A percentile compares a stretch with the other conserved stretches of the same genome.
Conservation (phyloP, 2,888 invertebrate species). For the Yponomeuta evonymella region DNA sequence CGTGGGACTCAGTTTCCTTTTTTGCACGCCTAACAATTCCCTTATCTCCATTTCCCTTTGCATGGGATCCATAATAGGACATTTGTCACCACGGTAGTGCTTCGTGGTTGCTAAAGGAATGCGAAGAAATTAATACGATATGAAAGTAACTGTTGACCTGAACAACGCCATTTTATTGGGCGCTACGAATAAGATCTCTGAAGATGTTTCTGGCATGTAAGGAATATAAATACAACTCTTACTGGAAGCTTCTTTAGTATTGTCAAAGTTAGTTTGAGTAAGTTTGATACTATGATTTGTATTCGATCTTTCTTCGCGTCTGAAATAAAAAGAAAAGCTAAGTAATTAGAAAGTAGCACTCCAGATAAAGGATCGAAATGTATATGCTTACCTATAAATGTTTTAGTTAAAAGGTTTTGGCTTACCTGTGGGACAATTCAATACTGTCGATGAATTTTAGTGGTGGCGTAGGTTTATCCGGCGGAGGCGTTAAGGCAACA, state of each 20-base stretch:
- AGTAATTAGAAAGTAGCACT: background rate
- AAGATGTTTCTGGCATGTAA: no score
- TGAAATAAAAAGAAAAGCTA: background rate
- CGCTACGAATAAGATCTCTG: no score
- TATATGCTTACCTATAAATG: background rate
- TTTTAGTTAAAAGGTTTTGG: background rate
- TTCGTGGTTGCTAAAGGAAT: slow-evolving; percentile 31
- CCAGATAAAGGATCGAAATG: background rate
- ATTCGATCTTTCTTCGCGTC: slow-evolving; percentile 4
- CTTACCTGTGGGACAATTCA: slow-evolving; percentile 55
- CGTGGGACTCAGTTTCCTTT: slow-evolving; percentile 20
- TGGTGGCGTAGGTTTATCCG: background rate
- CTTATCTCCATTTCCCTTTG: slow-evolving; percentile 56
- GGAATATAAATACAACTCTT: background rate
- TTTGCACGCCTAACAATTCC: slow-evolving; percentile 45
- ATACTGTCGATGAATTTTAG: slow-evolving; percentile 41
- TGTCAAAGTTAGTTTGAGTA: background rate
- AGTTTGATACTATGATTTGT: slow-evolving; percentile 1
- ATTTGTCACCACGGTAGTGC: slow-evolving; percentile 56
- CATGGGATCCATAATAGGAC: slow-evolving; percentile 44
- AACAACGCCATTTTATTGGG: no score
- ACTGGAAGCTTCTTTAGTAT: background rate
- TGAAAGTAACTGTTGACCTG: background rate
- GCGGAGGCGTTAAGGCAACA: background rate
- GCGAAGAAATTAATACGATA: background rate